Conservation (phyloP, 1,140 invertebrate species). For the Drosophila pruinosa region DNA sequence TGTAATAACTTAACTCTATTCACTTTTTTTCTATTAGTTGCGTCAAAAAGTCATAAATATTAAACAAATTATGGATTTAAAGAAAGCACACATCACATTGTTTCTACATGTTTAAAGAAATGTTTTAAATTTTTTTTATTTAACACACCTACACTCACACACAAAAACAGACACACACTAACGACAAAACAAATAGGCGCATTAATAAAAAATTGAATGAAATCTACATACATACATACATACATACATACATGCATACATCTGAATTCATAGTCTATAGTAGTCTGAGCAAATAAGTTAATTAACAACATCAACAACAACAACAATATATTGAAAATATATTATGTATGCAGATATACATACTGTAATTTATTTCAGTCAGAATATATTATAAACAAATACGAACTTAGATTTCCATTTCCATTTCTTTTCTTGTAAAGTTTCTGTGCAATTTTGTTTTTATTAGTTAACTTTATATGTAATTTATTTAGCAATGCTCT, state of each 20-base stretch:
- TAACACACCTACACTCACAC: conserved; percentile 27
- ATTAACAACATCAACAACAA: conserved; percentile 33
- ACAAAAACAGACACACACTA: conserved; percentile 22
- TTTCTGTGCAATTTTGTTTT: conserved; percentile 24
- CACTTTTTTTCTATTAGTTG: conserved; percentile 53
- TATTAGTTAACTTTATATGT: conserved; percentile 23
- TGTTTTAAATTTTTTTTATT: conserved; percentile 38
- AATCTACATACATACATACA: too few species aligned
- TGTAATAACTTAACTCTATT: conserved; percentile 6
- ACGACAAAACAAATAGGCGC: conserved; percentile 34
- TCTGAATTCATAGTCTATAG: conserved; percentile 67
- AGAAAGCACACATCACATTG: conserved; percentile 48
- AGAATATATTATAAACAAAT: not conserved
- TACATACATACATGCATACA: conserved; percentile 49
- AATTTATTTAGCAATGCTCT: conserved; percentile 32
- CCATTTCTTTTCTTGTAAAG: conserved; percentile 9
- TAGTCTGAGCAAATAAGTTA: conserved; percentile 75
- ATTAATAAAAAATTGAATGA: conserved; percentile 43
- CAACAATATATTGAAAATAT: conserved; percentile 28
- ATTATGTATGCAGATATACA: conserved; percentile 16
- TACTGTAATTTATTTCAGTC: conserved; percentile 23
- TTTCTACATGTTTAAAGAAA: conserved; percentile 33
- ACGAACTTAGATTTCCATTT: not conserved
- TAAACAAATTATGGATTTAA: conserved; percentile 30
- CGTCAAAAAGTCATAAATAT: conserved; percentile 72